Base-by-base conservation (phyloP, 2,797 vertebrate species). In the Phalanger gymnotis region DNA sequence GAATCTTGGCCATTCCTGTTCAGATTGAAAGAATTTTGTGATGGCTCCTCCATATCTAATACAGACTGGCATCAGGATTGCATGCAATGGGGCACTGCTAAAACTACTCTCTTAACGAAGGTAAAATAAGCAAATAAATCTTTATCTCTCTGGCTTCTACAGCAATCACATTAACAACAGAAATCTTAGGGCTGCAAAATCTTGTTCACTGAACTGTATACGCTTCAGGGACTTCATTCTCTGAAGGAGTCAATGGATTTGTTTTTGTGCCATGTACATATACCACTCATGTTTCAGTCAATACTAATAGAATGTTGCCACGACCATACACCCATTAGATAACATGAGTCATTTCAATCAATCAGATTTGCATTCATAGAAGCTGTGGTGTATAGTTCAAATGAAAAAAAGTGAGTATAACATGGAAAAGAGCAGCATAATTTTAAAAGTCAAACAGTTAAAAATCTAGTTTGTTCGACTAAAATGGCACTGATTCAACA, bases 151-250 rank as follows among this genome's bases (percentile, higher is more conserved):
- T 53, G 57, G 97, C 93, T 96, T 95, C 51, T 94, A 61, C 97
- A 97, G 58, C 40, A 81, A 56, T 66, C 97, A 95, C 92, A 92
- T 96, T 96, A 58, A 81, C n/a, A 94, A 90, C 94, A 97, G 95
- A 93, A 96, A 91, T 96, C 95, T 97, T 96, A 96, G 56, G 91
- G 96, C 54, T 52, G 92, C 30, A 94, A 98, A 97, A 34, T 55
- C 95, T 58, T 98, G 93, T 97, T 98, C 97, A 96, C 91, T 96
- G 96, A 97, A 90, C 81, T 97, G 91, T 93, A 81, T 92, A 97
- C 95, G 89, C 95, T 98, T 97, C 96, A 97, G 95, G 96, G 94
- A 96, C 95, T 97, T 93, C 73, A 31, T 93, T 96, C 93, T 95
- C 13, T 53, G 93, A 96, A 73, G 53, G 94, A 94, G 51, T 90